These are phyloP conservation scores for Ceuthmochares aereus DNA, from an alignment of 2,113 vertebrate species.

Conservation along the genomic window DNA sequence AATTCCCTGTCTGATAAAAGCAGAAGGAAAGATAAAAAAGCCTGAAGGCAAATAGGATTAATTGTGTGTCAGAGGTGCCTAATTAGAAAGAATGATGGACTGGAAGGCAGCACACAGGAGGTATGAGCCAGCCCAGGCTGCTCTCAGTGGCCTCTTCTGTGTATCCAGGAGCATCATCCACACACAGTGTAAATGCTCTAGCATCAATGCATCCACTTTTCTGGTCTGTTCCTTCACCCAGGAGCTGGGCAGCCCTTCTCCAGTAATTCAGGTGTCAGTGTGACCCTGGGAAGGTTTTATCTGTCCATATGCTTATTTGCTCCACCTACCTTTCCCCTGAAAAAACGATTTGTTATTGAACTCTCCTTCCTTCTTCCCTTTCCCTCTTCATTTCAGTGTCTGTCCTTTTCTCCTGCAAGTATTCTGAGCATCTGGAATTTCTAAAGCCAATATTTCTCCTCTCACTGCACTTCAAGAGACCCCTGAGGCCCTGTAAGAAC, in stretches of 20 bases:
- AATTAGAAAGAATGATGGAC: slow-evolving; percentile 76
- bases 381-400: background rate
- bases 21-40: slow-evolving; percentile 70
- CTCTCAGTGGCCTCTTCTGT: background rate
- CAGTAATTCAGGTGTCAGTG: background rate
- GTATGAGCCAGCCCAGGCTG: background rate
- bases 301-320: background rate
- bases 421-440: background rate
- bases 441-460: background rate
- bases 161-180: background rate
- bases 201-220: background rate
- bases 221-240: background rate
- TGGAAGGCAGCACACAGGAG: slow-evolving; percentile 49
- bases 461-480: background rate
- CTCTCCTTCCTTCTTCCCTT: background rate
- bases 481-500: background rate
- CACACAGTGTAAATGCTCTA: background rate
- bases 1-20: slow-evolving; percentile 69
- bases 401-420: background rate
- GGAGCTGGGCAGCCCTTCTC: background rate
- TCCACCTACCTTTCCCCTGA: background rate
- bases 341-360: background rate
- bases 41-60: slow-evolving; percentile 74
- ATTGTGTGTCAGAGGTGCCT: slow-evolving; percentile 74
- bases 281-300: background rate